phyloP scores from a whole-genome alignment of 2,888 invertebrate genomes.

The Listrodromus nycthemerus region DNA sequence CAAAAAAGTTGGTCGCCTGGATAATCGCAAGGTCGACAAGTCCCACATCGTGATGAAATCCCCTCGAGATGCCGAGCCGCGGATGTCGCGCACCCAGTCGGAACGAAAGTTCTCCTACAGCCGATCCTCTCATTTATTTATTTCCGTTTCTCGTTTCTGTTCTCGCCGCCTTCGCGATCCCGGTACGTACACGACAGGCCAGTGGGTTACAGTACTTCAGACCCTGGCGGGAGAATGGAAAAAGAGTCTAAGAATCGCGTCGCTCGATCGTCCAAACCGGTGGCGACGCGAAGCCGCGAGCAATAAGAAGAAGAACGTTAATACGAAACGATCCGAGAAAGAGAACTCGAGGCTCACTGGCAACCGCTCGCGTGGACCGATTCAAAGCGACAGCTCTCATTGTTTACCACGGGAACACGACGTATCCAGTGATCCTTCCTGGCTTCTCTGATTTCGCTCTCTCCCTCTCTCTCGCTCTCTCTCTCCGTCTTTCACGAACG shows the following conservation, averaged over 20 bases:
- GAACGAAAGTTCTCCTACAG: conserved; percentile 1
- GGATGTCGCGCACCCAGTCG: not conserved
- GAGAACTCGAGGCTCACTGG: conserved; percentile 35
- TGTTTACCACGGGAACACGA: conserved; percentile 67
- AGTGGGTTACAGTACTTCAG: conserved; percentile 55
- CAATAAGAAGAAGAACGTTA: conserved; percentile 50
- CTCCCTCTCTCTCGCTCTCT: not conserved
- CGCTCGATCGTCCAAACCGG: conserved; percentile 47
- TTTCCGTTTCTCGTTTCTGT: conserved; percentile 49
- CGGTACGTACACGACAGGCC: conserved; percentile 43
- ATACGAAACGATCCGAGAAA: conserved; percentile 60
- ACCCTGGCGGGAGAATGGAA: conserved; percentile 28
- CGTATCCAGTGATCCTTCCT: conserved; percentile 54
- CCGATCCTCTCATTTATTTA: conserved; percentile 40
- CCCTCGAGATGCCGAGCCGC: not conserved
- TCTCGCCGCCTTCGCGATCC: conserved; percentile 38
- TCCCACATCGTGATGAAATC: conserved; percentile 9
- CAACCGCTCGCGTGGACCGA: conserved; percentile 59
- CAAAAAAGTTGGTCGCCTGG: conserved; percentile 2
- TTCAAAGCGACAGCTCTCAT: conserved; percentile 69
- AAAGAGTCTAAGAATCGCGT: conserved; percentile 54
- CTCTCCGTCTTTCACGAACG: conserved; percentile 1
- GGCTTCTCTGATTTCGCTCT: conserved; percentile 42
- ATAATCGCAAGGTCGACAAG: conserved; percentile 31
- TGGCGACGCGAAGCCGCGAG: conserved; percentile 35